These are phyloP conservation scores for Teleiodes luculella DNA, from an alignment of 2,888 invertebrate genomes.

Conservation along the genomic window DNA sequence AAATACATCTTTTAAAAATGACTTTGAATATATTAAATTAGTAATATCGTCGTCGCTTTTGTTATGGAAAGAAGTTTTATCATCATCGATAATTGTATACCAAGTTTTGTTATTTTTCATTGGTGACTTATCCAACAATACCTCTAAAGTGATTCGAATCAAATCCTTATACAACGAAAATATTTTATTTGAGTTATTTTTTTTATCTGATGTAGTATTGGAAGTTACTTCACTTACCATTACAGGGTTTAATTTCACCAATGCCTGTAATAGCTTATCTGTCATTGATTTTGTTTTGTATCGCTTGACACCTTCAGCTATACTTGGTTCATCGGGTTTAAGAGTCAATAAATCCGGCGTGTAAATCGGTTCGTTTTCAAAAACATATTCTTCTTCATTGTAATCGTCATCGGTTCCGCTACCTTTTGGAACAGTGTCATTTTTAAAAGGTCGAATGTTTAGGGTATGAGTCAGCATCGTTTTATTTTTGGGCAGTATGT, in stretches of 20 bases:
- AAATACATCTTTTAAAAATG: neutral
- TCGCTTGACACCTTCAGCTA: no score
- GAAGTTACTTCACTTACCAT: neutral
- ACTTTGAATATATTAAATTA: neutral
- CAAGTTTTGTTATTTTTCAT: neutral
- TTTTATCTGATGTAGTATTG: neutral
- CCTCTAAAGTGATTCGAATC: slow-evolving; percentile 26
- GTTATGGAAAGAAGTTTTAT: neutral
- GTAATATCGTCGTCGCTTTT: neutral
- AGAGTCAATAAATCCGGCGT: no score
- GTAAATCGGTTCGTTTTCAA: no score
- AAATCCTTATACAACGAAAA: slow-evolving; percentile 24
- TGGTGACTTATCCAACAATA: neutral
- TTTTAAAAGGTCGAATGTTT: no score
- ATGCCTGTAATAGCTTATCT: neutral
- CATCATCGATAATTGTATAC: neutral
- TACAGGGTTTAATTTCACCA: neutral
- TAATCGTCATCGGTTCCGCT: no score
- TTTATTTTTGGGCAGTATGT: no score
- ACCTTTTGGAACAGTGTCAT: no score
- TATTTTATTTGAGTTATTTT: slow-evolving; percentile 9
- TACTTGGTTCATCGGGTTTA: no score
- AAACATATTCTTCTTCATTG: no score
- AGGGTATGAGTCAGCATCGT: no score
- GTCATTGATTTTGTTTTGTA: neutral